Evolutionary conservation across 2,797 vertebrate genomes (phyloP).

Genomic region (Emydoidea blandingii): DNA sequence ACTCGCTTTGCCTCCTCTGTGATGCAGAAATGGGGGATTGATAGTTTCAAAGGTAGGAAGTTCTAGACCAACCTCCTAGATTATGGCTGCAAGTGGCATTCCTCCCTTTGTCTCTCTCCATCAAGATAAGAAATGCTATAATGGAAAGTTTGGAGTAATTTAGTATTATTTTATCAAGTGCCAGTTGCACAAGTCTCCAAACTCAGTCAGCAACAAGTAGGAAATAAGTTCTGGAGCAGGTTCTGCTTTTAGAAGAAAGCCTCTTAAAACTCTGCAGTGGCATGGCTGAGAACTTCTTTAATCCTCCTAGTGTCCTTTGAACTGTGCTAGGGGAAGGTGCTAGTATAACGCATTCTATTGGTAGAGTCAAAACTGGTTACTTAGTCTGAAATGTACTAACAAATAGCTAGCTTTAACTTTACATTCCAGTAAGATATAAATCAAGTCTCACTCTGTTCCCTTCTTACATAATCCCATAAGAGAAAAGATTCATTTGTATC

Average conservation of each 20-base stretch:
- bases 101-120: slow-evolving; percentile 16
- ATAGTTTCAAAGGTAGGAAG: slow-evolving; percentile 72
- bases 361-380: neutral
- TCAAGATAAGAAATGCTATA: slow-evolving; percentile 27
- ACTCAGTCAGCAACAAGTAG: neutral
- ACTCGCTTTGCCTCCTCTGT: slow-evolving; percentile 63
- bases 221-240: neutral
- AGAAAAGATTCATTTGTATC: neutral
- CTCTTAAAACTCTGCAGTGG: neutral
- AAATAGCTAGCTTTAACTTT: neutral
- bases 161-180: slow-evolving; percentile 1
- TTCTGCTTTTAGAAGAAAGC: neutral
- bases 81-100: slow-evolving; percentile 48
- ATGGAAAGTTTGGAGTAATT: neutral
- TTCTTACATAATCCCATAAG: accelerated
- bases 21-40: slow-evolving; percentile 63
- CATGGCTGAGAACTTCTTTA: neutral
- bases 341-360: neutral
- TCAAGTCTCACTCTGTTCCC: neutral
- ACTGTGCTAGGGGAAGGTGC: neutral
- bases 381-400: neutral
- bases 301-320: neutral
- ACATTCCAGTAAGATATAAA: neutral
- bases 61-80: slow-evolving; percentile 59
- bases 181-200: neutral